Base-by-base conservation (phyloP, 64 coral and sea anemone species). In the Pocillopora damicornis region DNA sequence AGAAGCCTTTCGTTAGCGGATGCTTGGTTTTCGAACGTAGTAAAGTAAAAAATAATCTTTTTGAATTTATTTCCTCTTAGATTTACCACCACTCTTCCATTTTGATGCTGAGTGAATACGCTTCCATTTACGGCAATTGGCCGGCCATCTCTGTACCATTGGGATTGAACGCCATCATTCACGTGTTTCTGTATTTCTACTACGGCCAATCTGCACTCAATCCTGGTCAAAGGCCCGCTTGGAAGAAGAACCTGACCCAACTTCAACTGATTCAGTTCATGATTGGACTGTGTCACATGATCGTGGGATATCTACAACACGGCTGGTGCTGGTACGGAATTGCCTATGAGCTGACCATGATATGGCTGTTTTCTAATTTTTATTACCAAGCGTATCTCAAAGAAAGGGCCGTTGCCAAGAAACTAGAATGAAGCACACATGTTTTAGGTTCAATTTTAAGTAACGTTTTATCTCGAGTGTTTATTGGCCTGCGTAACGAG, bases 111-210 rank as follows among this genome's bases (percentile, higher is more conserved):
- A 87, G 81, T 37, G 94, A 96, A 61, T 96, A 86, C 42, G 56
- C 87, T 3, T 93, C 90, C 71, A 83, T 80, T 35, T 67, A 86
- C 12, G 87, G 86, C 9, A 77, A 88, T 11, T 96, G 94, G 91
- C 94, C 94, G n/a, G 63, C 91, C 1, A 51, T 93, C 20, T 83
- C 80, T 22, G 89, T 96, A 58, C 86, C 75, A 72, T 78, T 96
- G 23, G 94, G 88, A 4, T 22, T 96, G 1, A 96, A 96, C 37
- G 89, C 87, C 3, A 65, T 96, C 77, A 89, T 96, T 22, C 94
- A 96, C 59, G 88, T 96, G 11, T 96, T 96, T 60, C 83, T 96
- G n/a, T 96, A 96, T 26, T 69, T 88, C 77, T 96, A 96, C 22
- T 96, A 96, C 38, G 94, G 88, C 14, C 88, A 93, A 20, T 87